These are phyloP conservation scores for Carabus problematicus DNA, from an alignment of 2,888 invertebrate genomes.

Conservation along the genomic window DNA sequence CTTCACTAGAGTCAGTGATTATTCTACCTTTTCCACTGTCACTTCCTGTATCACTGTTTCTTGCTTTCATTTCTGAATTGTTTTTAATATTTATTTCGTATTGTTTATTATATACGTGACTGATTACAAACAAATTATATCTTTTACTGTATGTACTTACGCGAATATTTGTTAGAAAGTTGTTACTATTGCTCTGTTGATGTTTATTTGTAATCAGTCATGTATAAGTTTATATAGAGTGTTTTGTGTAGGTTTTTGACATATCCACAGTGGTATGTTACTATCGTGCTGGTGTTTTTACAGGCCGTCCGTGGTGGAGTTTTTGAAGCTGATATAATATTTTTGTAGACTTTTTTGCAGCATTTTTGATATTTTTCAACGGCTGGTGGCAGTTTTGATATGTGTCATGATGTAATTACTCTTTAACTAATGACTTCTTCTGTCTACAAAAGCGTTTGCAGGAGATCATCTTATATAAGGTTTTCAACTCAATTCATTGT, in stretches of 20 bases:
- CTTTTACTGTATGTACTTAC: neutral
- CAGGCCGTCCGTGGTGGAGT: constrained; percentile 59
- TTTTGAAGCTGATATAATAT: constrained; percentile 54
- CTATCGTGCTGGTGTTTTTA: constrained; percentile 55
- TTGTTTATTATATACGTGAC: constrained; percentile 20
- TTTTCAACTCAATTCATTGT: constrained; percentile 42
- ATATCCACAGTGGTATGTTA: constrained; percentile 60
- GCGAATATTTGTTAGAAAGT: neutral
- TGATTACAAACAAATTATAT: constrained; percentile 30
- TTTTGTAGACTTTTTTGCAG: constrained; percentile 55
- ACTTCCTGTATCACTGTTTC: constrained; percentile 37
- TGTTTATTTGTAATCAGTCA: constrained; percentile 38
- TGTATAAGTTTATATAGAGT: constrained; percentile 3
- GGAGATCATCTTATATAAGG: constrained; percentile 53
- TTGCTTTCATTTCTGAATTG: constrained; percentile 38
- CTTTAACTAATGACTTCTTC: constrained; percentile 53
- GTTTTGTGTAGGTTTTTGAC: constrained; percentile 55
- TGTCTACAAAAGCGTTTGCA: constrained; percentile 63
- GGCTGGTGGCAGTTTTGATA: constrained; percentile 44
- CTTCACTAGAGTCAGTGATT: constrained; percentile 27
- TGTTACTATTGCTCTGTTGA: constrained; percentile 19
- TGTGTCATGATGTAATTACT: constrained; percentile 48
- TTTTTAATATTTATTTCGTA: constrained; percentile 24
- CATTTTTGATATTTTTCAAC: constrained; percentile 51
- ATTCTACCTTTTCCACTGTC: constrained; percentile 35